These are phyloP conservation scores for Percopsis transmontana DNA, from an alignment of 2,113 vertebrate species.

Conservation along the genomic window DNA sequence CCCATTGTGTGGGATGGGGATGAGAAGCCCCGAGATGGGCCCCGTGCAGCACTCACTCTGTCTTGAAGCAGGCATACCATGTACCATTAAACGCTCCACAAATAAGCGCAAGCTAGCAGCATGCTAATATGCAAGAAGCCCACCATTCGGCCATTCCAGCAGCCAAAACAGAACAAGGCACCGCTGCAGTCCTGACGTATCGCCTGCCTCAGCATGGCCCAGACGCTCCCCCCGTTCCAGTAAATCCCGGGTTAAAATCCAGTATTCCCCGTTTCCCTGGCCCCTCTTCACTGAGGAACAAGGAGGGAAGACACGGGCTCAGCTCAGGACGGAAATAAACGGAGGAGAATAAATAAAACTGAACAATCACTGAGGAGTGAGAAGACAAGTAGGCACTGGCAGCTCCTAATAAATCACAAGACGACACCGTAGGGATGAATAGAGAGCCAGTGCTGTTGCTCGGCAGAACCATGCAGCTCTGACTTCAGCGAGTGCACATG, in stretches of 20 bases:
- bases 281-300: conserved; percentile 57
- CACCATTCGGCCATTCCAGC: conserved; percentile 86
- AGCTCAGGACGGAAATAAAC: conserved; percentile 28
- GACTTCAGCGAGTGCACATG: conserved; percentile 20
- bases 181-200: conserved; percentile 74
- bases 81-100: conserved; percentile 12
- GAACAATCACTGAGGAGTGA: conserved; percentile 6
- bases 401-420: conserved; percentile 32
- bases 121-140: conserved; percentile 73
- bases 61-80: conserved; percentile 3
- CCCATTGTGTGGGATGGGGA: not conserved
- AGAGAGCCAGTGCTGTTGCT: conserved; percentile 27
- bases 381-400: conserved; percentile 35
- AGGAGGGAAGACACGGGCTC: conserved; percentile 42
- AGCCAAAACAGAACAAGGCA: conserved; percentile 83
- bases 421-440: conserved; percentile 4
- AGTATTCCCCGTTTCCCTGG: conserved; percentile 40
- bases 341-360: conserved; percentile 2
- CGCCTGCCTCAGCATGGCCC: conserved; percentile 74
- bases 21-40: not conserved
- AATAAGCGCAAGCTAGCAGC: conserved; percentile 40
- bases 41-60: conserved; percentile 6
- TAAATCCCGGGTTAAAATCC: conserved; percentile 52
- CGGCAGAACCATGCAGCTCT: conserved; percentile 27
- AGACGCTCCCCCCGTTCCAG: conserved; percentile 58